Evolutionary conservation across 2,888 invertebrate species (phyloP).

Genomic region (Torymus texanus): DNA sequence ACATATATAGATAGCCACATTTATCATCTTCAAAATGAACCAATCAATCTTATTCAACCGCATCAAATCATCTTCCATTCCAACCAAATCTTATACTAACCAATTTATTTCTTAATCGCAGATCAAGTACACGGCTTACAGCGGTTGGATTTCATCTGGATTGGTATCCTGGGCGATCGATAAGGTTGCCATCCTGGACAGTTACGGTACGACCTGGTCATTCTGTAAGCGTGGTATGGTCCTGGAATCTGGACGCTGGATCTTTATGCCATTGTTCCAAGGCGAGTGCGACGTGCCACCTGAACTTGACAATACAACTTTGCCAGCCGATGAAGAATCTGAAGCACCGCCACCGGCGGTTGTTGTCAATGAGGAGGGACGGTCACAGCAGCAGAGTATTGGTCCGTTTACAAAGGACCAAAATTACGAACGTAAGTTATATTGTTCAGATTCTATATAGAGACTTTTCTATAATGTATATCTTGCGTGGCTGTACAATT

Average conservation of each 20-base stretch:
- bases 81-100: too few relatives aligned
- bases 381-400: constrained; percentile 60
- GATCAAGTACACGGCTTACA: constrained; percentile 90
- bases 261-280: constrained; percentile 84
- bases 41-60: too few relatives aligned
- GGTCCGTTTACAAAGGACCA: constrained; percentile 71
- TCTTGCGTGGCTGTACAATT: too few relatives aligned
- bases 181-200: constrained; percentile 88
- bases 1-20: too few relatives aligned
- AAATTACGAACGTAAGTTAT: constrained; percentile 64
- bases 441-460: too few relatives aligned
- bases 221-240: constrained; percentile 86
- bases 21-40: too few relatives aligned
- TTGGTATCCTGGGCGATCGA: constrained; percentile 87
- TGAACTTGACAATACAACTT: constrained; percentile 69
- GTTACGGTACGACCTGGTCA: constrained; percentile 89
- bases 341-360: constrained; percentile 57
- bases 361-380: constrained; percentile 4
- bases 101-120: constrained; percentile 69
- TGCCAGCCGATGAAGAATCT: constrained; percentile 3
- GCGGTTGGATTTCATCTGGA: constrained; percentile 93
- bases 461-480: too few relatives aligned
- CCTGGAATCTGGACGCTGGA: constrained; percentile 84
- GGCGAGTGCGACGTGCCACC: constrained; percentile 85
- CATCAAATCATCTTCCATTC: too few relatives aligned